Percentiles rank a stretch among this genome's conserved stretches.
Conservation (phyloP, 2,888 invertebrate species). For the Saturnia japonica region DNA sequence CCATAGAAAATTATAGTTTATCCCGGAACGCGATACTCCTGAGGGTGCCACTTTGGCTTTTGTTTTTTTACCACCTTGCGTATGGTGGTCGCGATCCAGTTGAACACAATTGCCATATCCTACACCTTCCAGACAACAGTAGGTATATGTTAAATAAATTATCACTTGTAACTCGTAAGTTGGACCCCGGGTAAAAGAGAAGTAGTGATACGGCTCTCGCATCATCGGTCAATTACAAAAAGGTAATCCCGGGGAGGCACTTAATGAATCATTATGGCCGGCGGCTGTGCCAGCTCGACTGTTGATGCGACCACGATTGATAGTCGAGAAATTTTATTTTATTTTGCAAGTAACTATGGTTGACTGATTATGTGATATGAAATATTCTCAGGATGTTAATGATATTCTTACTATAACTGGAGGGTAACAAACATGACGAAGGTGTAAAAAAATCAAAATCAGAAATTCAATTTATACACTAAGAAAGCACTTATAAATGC, state of each 20-base stretch:
- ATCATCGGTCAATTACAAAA: constrained; percentile 82
- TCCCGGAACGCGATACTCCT: no score
- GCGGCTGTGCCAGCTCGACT: constrained; percentile 58
- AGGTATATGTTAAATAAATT: constrained; percentile 25
- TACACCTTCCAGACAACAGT: constrained; percentile 21
- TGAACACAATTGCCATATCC: no score
- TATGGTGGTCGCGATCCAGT: no score
- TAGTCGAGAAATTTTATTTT: constrained; percentile 54
- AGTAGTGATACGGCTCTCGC: constrained; percentile 75
- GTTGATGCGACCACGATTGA: constrained; percentile 63
- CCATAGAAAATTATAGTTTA: no score
- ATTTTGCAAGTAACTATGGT: constrained; percentile 33
- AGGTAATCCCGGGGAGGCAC: constrained; percentile 80
- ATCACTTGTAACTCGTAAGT: constrained; percentile 37
- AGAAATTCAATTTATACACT: no score
- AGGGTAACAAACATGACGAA: no score
- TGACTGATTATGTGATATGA: background rate
- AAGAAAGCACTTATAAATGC: no score
- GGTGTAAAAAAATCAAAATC: no score
- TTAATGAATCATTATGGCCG: constrained; percentile 80
- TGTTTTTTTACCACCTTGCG: no score
- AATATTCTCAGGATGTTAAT: background rate
- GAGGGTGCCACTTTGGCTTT: no score
- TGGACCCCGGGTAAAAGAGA: constrained; percentile 58
- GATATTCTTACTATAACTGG: no score